Evolutionary conservation across 2,113 vertebrate species (phyloP).

Genomic region (Colinus virginianus): DNA sequence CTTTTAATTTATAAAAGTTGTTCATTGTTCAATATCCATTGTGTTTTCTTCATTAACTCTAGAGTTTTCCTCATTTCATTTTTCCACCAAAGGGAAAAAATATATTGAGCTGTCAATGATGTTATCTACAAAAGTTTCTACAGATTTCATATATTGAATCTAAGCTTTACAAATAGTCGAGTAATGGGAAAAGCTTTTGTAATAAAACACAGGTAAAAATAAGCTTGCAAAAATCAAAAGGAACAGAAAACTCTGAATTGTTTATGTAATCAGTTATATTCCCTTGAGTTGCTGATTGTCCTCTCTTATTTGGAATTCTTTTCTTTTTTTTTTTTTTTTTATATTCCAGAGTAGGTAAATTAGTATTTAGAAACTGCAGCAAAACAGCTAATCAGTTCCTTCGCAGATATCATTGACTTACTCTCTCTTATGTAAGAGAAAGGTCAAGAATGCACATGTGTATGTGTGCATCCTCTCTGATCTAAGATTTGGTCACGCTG

Average conservation of each 20-base stretch:
- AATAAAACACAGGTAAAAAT: slow-evolving; percentile 70
- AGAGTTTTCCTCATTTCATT: slow-evolving; percentile 61
- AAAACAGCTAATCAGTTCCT: neutral
- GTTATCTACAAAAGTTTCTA: slow-evolving; percentile 51
- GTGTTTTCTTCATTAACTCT: slow-evolving; percentile 72
- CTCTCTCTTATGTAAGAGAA: neutral
- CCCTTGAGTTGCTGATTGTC: neutral
- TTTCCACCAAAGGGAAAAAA: slow-evolving; percentile 52
- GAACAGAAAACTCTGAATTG: slow-evolving; percentile 62
- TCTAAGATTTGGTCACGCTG: neutral
- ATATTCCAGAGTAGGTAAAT: neutral
- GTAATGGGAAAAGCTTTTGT: slow-evolving; percentile 69
- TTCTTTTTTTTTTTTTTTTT: slow-evolving; percentile 1
- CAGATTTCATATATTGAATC: slow-evolving; percentile 70
- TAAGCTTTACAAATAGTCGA: slow-evolving; percentile 73
- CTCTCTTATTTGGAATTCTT: neutral
- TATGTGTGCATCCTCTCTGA: neutral
- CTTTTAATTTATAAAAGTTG: slow-evolving; percentile 47
- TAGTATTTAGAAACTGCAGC: slow-evolving; percentile 30
- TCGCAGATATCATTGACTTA: neutral
- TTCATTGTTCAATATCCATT: slow-evolving; percentile 48
- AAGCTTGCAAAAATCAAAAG: slow-evolving; percentile 63
- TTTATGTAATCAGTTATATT: slow-evolving; percentile 66
- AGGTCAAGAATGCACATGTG: neutral
- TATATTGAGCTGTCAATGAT: slow-evolving; percentile 55